phyloP scores from a whole-genome alignment of 2,888 invertebrate genomes.

The Tuberolachnus salignus region DNA sequence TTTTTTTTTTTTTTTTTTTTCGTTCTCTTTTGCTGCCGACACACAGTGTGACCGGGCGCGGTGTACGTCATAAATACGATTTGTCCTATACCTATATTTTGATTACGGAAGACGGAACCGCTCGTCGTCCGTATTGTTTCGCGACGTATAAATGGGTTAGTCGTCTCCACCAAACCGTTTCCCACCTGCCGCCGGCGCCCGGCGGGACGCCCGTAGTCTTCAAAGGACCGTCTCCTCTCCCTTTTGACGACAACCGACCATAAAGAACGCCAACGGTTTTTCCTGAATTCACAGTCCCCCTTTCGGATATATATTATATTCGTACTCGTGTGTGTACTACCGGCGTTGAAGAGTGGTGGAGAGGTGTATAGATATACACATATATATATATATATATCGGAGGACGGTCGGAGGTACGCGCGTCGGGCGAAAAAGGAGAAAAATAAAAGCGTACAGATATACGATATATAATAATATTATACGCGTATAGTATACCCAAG shows the following conservation, averaged over 20 bases:
- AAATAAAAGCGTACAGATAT: not conserved
- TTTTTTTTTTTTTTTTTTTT: no score
- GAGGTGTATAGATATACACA: no score
- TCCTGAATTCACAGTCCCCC: slow-evolving; percentile 9
- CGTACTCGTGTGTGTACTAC: not conserved
- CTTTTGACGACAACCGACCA: slow-evolving; percentile 14
- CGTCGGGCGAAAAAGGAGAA: not conserved
- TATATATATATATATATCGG: no score
- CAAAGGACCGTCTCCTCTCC: not conserved
- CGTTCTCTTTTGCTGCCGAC: not conserved
- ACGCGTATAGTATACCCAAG: not conserved
- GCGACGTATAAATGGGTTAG: slow-evolving; percentile 23
- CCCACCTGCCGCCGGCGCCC: not conserved
- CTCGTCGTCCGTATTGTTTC: slow-evolving; percentile 12
- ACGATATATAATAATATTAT: no score
- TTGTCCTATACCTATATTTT: not conserved
- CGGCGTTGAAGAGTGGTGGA: not conserved
- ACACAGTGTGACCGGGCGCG: not conserved
- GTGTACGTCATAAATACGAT: slow-evolving; percentile 21
- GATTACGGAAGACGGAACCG: no score
- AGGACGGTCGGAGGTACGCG: not conserved
- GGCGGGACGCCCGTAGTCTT: not conserved
- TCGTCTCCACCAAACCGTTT: not conserved
- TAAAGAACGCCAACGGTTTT: not conserved
- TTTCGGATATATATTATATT: not conserved